phyloP scores from a whole-genome alignment of 2,797 vertebrate genomes.

The Dermochelys coriacea region DNA sequence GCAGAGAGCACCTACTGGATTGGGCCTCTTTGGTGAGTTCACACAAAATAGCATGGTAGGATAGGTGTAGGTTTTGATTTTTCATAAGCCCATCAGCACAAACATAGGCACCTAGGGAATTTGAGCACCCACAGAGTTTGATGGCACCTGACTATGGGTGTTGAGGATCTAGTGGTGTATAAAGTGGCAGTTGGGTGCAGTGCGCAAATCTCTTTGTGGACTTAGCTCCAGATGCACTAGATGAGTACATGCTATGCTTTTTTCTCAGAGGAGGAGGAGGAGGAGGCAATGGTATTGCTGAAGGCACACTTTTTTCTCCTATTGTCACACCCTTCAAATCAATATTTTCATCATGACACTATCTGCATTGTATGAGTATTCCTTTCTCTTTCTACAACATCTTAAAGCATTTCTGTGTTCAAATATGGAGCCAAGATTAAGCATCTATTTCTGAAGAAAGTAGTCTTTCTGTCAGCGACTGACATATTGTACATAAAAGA shows the following conservation, averaged over 20 bases:
- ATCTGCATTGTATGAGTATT: not conserved
- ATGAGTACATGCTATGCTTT: not conserved
- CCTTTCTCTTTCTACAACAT: not conserved
- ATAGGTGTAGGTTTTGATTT: no score
- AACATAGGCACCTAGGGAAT: not conserved
- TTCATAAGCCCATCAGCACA: not conserved
- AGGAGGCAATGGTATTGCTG: not conserved
- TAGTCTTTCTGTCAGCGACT: not conserved
- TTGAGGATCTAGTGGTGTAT: not conserved
- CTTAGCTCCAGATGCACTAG: not conserved
- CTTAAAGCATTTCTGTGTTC: not conserved
- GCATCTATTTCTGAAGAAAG: not conserved
- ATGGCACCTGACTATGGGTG: not conserved
- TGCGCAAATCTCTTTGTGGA: not conserved
- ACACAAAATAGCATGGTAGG: not conserved
- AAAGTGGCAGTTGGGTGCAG: not conserved
- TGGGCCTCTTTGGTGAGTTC: not conserved
- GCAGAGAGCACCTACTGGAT: not conserved
- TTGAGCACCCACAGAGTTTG: not conserved
- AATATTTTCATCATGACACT: not conserved
- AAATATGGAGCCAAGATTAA: not conserved
- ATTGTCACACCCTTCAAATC: not conserved
- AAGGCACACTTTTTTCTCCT: conserved; percentile 9
- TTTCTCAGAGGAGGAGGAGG: not conserved
- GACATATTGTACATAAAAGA: not conserved